Conservation (phyloP, 2,888 invertebrate species). For the Plemyria rubiginata region DNA sequence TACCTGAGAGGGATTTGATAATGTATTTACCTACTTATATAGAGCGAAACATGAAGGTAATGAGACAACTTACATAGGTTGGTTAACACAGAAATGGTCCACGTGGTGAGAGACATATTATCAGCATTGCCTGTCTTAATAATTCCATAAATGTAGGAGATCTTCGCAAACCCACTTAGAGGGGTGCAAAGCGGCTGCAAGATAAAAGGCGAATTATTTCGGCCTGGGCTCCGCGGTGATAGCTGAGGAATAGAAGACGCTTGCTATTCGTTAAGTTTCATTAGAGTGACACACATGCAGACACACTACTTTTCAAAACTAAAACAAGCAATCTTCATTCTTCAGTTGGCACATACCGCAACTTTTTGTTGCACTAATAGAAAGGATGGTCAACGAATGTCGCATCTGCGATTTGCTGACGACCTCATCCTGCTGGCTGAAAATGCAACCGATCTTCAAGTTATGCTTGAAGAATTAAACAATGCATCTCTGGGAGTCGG, state of each 20-base stretch:
- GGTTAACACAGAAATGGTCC: slow-evolving; percentile 92
- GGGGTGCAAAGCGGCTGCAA: slow-evolving; percentile 91
- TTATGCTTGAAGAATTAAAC: too few species aligned
- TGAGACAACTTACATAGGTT: slow-evolving; percentile 88
- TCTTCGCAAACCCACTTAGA: slow-evolving; percentile 92
- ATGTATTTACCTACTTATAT: too few species aligned
- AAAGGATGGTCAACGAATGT: too few species aligned
- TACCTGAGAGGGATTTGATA: too few species aligned
- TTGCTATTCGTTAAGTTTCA: slow-evolving; percentile 24
- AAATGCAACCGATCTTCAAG: too few species aligned
- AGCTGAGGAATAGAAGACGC: slow-evolving; percentile 29
- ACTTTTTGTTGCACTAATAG: background rate
- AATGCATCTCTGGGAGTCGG: too few species aligned
- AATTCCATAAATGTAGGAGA: slow-evolving; percentile 91
- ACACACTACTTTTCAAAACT: slow-evolving; percentile 12
- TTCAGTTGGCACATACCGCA: background rate
- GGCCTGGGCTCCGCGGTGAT: slow-evolving; percentile 10
- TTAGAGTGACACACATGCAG: slow-evolving; percentile 23
- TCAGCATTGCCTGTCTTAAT: slow-evolving; percentile 88
- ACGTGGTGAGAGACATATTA: slow-evolving; percentile 91
- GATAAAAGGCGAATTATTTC: slow-evolving; percentile 27
- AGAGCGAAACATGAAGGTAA: too few species aligned
- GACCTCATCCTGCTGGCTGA: too few species aligned
- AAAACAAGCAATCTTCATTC: slow-evolving; percentile 3
- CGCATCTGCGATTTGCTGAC: too few species aligned